phyloP scores from a whole-genome alignment of 2,888 invertebrate species.

The Microplitis manilae region DNA sequence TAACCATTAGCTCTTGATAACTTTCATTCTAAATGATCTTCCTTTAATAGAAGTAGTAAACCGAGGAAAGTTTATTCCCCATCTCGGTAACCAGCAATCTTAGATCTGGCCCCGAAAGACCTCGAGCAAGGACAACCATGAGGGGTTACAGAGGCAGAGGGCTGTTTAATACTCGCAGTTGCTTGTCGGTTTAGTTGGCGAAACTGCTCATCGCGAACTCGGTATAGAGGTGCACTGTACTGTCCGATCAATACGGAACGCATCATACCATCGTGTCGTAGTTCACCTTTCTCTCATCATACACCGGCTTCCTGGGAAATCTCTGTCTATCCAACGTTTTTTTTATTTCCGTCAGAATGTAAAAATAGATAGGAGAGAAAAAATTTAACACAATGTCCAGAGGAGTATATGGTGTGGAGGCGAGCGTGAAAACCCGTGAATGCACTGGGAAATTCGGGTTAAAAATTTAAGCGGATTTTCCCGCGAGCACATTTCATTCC shows the following conservation, averaged over 20 bases:
- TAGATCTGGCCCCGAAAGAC: too few species aligned
- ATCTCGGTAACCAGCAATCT: too few species aligned
- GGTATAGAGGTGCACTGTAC: constrained; percentile 42
- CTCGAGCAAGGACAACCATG: not conserved
- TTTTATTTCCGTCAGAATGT: not conserved
- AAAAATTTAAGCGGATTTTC: constrained; percentile 15
- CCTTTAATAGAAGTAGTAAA: too few species aligned
- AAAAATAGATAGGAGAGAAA: not conserved
- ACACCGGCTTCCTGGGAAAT: constrained; percentile 6
- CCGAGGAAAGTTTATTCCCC: too few species aligned
- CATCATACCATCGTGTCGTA: constrained; percentile 49
- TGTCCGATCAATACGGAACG: constrained; percentile 56
- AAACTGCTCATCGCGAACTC: constrained; percentile 44
- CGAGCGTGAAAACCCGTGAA: not conserved
- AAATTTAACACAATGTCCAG: not conserved
- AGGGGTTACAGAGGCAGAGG: not conserved
- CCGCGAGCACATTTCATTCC: not conserved
- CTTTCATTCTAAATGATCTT: too few species aligned
- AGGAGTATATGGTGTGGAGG: not conserved
- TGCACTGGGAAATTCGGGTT: not conserved
- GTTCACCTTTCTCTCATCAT: not conserved
- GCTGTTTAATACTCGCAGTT: not conserved
- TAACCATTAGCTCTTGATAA: too few species aligned
- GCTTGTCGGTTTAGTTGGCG: constrained; percentile 36
- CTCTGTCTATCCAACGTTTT: constrained; percentile 6